Conservation (phyloP, 2,797 vertebrate species). For the Notolepis coatsorum region DNA sequence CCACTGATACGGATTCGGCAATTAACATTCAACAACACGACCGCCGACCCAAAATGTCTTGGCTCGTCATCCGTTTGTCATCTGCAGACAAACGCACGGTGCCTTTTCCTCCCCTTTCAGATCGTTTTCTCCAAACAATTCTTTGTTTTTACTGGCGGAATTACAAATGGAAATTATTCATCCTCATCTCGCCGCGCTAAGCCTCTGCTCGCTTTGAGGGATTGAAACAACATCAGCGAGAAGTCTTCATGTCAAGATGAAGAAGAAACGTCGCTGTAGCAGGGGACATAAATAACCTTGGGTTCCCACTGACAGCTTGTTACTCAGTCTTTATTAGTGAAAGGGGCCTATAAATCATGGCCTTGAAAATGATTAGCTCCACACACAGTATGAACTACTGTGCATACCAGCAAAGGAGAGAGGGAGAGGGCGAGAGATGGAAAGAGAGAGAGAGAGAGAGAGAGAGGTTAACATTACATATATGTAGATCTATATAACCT, state of each 20-base stretch:
- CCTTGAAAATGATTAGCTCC: slow-evolving; percentile 59
- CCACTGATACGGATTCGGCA: background rate
- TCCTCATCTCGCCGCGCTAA: slow-evolving; percentile 40
- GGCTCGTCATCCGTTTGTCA: background rate
- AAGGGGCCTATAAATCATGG: slow-evolving; percentile 63
- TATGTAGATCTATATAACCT: too few relatives aligned
- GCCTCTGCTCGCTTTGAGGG: slow-evolving; percentile 22
- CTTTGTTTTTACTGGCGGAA: background rate
- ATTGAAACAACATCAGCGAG: slow-evolving; percentile 36
- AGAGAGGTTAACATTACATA: background rate
- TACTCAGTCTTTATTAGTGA: slow-evolving; percentile 69
- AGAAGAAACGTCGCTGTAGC: slow-evolving; percentile 38
- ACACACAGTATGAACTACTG: slow-evolving; percentile 46
- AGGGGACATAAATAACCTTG: slow-evolving; percentile 60
- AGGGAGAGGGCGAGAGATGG: background rate
- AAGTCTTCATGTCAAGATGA: slow-evolving; percentile 33
- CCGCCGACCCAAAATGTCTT: background rate
- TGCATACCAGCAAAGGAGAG: slow-evolving; percentile 47
- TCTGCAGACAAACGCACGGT: slow-evolving; percentile 2
- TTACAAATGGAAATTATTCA: slow-evolving; percentile 30
- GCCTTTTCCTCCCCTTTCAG: background rate
- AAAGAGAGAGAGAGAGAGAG: background rate
- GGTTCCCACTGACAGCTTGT: slow-evolving; percentile 65
- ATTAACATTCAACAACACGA: background rate
- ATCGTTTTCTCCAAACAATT: background rate